A percentile compares a stretch with the other conserved stretches of the same genome.
phyloP scores from a whole-genome alignment of 1,140 invertebrate genomes.

The Drosophila athabasca region DNA sequence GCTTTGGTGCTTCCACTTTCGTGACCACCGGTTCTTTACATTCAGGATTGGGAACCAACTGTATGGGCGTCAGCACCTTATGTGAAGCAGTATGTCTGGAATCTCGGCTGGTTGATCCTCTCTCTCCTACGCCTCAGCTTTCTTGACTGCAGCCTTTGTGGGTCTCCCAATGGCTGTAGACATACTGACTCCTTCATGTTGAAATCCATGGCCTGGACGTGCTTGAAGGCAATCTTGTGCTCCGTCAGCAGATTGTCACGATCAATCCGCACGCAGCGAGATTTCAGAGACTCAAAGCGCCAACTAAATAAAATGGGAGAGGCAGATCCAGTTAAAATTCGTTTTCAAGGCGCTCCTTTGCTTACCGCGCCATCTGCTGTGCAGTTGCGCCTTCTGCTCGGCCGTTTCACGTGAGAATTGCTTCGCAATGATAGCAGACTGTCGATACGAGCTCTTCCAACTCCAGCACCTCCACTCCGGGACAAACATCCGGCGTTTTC shows the following conservation, averaged over 20 bases:
- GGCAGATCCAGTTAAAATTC: background rate
- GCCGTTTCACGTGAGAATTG: conserved; percentile 74
- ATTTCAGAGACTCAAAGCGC: conserved; percentile 82
- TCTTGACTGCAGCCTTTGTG: background rate
- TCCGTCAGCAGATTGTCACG: conserved; percentile 77
- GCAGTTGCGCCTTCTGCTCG: conserved; percentile 73
- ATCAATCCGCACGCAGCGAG: conserved; percentile 78
- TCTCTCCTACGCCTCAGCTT: background rate
- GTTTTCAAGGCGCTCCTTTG: background rate
- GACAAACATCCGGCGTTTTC: conserved; percentile 9
- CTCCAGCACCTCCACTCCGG: conserved; percentile 28
- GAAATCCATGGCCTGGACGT: conserved; percentile 68
- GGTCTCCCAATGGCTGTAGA: background rate
- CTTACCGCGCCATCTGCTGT: conserved; percentile 74
- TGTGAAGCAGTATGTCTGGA: too few relatives aligned
- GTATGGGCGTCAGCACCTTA: too few relatives aligned
- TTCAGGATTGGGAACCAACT: too few relatives aligned
- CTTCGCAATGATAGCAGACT: conserved; percentile 45
- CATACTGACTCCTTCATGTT: conserved; percentile 59
- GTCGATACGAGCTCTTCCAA: conserved; percentile 65
- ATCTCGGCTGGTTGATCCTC: too few relatives aligned
- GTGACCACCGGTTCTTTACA: too few relatives aligned
- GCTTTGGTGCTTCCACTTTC: background rate
- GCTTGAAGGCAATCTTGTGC: conserved; percentile 72
- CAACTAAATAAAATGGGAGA: conserved; percentile 47